Percentiles rank a stretch among this genome's conserved stretches.
These are phyloP conservation scores for Digitonthophagus gazella DNA, from an alignment of 2,888 invertebrate genomes.

Conservation along the genomic window DNA sequence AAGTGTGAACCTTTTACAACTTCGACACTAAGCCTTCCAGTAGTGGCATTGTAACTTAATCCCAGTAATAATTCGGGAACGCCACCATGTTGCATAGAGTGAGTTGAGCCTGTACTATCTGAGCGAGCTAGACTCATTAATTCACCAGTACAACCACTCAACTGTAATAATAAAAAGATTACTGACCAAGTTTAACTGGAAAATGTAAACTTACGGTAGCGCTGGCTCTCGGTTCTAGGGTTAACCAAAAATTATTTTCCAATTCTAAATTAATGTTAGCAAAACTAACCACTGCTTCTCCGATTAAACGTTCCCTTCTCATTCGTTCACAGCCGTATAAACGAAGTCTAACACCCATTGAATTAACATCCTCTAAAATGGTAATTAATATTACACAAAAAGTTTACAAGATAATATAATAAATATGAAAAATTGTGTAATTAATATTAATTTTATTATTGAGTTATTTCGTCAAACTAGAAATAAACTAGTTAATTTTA, in stretches of 20 bases:
- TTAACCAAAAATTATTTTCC: slow-evolving; percentile 88
- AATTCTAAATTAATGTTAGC: slow-evolving; percentile 85
- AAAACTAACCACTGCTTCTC: slow-evolving; percentile 88
- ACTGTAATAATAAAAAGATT: slow-evolving; percentile 42
- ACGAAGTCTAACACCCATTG: slow-evolving; percentile 85
- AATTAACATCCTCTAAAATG: slow-evolving; percentile 81
- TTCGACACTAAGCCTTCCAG: slow-evolving; percentile 90
- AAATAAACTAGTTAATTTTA: too few species aligned
- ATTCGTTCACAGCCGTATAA: slow-evolving; percentile 91
- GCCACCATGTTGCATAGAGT: slow-evolving; percentile 86
- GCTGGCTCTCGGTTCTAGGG: slow-evolving; percentile 71
- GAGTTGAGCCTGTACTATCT: slow-evolving; percentile 91
- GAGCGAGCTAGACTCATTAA: slow-evolving; percentile 81
- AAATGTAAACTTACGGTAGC: slow-evolving; percentile 50
- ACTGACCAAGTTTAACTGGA: not conserved
- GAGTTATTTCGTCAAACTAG: too few species aligned
- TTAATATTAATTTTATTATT: not conserved
- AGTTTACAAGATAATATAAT: not conserved
- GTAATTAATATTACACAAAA: not conserved
- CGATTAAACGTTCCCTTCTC: slow-evolving; percentile 87
- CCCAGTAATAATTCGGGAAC: slow-evolving; percentile 88
- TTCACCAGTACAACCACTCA: slow-evolving; percentile 58
- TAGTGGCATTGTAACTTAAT: slow-evolving; percentile 88
- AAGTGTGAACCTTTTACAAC: slow-evolving; percentile 77
- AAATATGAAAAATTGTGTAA: too few species aligned